Evolutionary conservation across 1,140 invertebrate species (phyloP).

Genomic region (Solen grandis): DNA sequence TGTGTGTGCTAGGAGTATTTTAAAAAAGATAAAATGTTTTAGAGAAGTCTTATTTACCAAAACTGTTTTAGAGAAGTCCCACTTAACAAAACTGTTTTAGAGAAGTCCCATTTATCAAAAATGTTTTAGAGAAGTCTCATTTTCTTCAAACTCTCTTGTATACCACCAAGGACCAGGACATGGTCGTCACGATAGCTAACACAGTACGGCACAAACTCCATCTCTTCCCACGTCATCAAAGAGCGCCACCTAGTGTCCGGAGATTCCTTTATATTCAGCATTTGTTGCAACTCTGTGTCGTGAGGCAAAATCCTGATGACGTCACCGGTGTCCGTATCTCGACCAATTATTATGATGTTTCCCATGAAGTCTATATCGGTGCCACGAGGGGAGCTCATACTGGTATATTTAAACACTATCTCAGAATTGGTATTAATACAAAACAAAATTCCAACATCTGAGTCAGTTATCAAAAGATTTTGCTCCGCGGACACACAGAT

Average conservation of each 20-base stretch:
- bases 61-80: no score
- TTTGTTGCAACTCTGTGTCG: constrained; percentile 30
- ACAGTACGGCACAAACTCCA: constrained; percentile 51
- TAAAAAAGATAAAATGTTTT: no score
- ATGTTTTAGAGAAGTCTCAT: constrained; percentile 37
- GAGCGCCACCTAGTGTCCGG: not conserved
- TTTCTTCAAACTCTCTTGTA: constrained; percentile 44
- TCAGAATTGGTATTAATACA: constrained; percentile 37
- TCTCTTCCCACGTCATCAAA: constrained; percentile 40
- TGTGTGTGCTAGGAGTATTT: no score
- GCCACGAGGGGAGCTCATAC: constrained; percentile 15
- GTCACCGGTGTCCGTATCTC: constrained; percentile 27
- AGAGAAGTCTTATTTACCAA: no score
- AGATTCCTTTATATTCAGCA: constrained; percentile 32
- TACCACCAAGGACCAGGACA: constrained; percentile 23
- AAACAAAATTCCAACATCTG: constrained; percentile 19
- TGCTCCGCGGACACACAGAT: constrained; percentile 6
- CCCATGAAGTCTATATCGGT: constrained; percentile 18
- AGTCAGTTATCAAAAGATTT: constrained; percentile 44
- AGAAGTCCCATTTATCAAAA: no score
- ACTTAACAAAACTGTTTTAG: no score
- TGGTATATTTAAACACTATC: constrained; percentile 23
- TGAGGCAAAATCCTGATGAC: constrained; percentile 22
- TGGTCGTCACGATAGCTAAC: constrained; percentile 19
- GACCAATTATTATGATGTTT: constrained; percentile 29